Conservation (phyloP, 2,797 vertebrate genomes). For the Microctenopoma steveboyesi region DNA sequence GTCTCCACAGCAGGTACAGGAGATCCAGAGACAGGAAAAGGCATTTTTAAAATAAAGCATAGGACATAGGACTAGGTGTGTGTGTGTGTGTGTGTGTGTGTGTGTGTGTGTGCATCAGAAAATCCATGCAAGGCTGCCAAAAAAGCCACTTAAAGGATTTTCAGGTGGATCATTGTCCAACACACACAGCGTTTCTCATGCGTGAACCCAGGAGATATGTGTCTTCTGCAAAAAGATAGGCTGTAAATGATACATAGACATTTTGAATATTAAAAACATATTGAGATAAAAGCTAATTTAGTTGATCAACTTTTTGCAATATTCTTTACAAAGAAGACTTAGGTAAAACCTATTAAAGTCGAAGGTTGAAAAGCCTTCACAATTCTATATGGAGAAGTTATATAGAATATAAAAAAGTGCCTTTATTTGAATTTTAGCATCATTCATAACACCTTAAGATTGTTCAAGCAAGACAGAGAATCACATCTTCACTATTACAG, state of each 20-base stretch:
- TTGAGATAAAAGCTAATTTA: no score
- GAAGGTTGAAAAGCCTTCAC: not conserved
- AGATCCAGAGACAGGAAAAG: not conserved
- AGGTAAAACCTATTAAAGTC: not conserved
- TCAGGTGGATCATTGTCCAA: conserved; percentile 38
- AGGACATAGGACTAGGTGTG: no score
- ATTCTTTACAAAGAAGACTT: not conserved
- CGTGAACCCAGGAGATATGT: not conserved
- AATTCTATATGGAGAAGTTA: not conserved
- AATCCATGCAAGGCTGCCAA: conserved; percentile 20
- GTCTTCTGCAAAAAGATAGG: not conserved
- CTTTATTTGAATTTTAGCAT: conserved; percentile 6
- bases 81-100: no score
- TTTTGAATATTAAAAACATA: no score
- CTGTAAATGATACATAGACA: no score
- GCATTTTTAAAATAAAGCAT: no score
- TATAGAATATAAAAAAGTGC: not conserved
- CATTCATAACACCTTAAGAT: conserved; percentile 13
- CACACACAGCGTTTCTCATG: conserved; percentile 14
- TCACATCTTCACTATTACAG: not conserved
- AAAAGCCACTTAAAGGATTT: conserved; percentile 69
- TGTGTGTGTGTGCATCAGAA: not conserved
- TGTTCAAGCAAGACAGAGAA: conserved; percentile 3
- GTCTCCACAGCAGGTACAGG: not conserved
- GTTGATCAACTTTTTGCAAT: no score